These are phyloP conservation scores for Glandiceps talaboti DNA, from an alignment of 53 echinoderm and acorn worm species.

Conservation along the genomic window DNA sequence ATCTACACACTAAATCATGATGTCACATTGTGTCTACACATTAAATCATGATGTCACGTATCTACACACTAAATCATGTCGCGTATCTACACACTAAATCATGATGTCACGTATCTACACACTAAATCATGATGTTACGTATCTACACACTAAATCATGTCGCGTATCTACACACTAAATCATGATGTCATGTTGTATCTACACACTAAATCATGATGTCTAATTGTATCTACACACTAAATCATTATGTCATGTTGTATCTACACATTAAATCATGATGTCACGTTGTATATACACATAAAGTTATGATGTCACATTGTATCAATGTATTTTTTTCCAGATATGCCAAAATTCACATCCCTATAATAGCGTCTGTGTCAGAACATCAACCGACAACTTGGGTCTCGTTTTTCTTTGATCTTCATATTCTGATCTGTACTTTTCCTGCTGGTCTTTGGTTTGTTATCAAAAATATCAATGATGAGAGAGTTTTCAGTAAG, in stretches of 20 bases:
- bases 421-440: conserved; percentile 71
- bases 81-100: too few species aligned
- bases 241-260: not conserved
- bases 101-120: too few species aligned
- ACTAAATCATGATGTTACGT: too few species aligned
- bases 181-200: too few species aligned
- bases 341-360: conserved; percentile 98
- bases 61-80: too few species aligned
- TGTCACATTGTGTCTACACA: too few species aligned
- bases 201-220: not conserved
- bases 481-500: conserved; percentile 98
- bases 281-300: not conserved
- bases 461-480: conserved; percentile 94
- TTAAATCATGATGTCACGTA: too few species aligned
- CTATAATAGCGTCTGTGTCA: conserved; percentile 91
- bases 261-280: too few species aligned
- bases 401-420: conserved; percentile 99
- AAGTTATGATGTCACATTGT: too few species aligned
- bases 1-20: too few species aligned
- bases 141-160: too few species aligned
- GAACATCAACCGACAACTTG: conserved; percentile 98
- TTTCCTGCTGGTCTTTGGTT: conserved; percentile 98
- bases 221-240: not conserved
- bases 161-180: too few species aligned
- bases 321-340: conserved; percentile 20